Base-by-base conservation (phyloP, 1,140 invertebrate species). In the Magallana ariakensis region DNA sequence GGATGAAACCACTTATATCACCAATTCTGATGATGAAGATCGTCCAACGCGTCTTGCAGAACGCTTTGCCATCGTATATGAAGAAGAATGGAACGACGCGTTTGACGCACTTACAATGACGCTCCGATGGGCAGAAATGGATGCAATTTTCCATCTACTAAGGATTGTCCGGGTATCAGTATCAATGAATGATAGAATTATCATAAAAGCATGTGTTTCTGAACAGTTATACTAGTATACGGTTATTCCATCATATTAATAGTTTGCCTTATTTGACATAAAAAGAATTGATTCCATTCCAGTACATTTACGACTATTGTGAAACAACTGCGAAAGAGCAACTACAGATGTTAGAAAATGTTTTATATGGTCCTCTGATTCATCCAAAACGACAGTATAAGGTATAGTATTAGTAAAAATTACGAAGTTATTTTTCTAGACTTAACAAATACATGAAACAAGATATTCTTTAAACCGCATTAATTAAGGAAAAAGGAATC, bases 281-380 rank as follows among this genome's bases (percentile, higher is more conserved):
- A 46, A 46, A 4, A 5, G 5, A 46, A 4, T 46, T 46, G 33
- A 46, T 46, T 46, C 19, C 19, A n/a, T 84, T 84, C 15, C 16
- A 84, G 82, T 84, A 84, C 58, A 56, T 57, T 33, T 84, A 84
- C 56, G 82, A 84, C 26, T 84, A 84, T 13, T 84, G 82, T 62
- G 82, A 84, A 60, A 84, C 82, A 84, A 33, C 82, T 46, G 82
- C 82, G 11, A 57, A 60, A 46, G 82, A 84, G 16, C 82, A 84
- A 84, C 82, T 84, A n/a, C 22, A 58, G 22, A 56, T 56, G 56
- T 26, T 84, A 33, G 82, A 84, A 84, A 84, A 15, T 15, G 82
- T 60, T 22, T 84, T 84, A n/a, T 58, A 16, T 16, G 82, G 82
- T 7, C 82, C 82, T 15, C 57, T 84, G 57, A 54, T 84, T 33